Conservation (phyloP, 2,797 vertebrate species). For the Sebastes oblongus region DNA sequence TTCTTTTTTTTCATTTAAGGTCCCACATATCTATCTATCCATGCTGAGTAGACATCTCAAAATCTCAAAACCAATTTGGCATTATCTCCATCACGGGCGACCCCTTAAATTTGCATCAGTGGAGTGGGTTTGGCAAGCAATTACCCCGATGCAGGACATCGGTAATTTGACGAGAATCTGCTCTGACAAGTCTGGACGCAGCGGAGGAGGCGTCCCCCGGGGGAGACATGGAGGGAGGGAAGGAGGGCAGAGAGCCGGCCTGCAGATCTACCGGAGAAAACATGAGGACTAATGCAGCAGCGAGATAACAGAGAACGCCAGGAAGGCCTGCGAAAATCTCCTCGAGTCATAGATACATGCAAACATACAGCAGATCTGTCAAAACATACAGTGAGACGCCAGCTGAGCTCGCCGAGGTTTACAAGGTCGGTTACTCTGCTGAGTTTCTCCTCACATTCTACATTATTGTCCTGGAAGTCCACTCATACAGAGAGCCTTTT, state of each 20-base stretch:
- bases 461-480: background rate
- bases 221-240: background rate
- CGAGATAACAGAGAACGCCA: constrained; percentile 3
- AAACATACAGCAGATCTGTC: constrained; percentile 50
- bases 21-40: constrained; percentile 64
- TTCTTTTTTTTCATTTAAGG: constrained; percentile 47
- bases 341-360: constrained; percentile 54
- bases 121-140: constrained; percentile 80
- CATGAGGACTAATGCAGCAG: constrained; percentile 21
- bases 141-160: constrained; percentile 80
- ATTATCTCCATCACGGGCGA: constrained; percentile 79
- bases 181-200: constrained; percentile 75
- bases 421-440: background rate
- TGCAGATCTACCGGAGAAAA: constrained; percentile 29
- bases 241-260: background rate
- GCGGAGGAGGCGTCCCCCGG: constrained; percentile 45
- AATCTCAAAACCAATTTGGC: constrained; percentile 77
- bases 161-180: constrained; percentile 75
- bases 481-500: background rate
- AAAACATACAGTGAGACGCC: constrained; percentile 32
- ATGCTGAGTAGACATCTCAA: constrained; percentile 72
- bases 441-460: background rate
- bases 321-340: background rate
- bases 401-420: constrained; percentile 2
- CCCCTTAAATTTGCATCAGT: constrained; percentile 78